Percentiles rank a stretch among this genome's conserved stretches.
Evolutionary conservation across 2,797 vertebrate species (phyloP).

Genomic region (Loris lydekkerianus): DNA sequence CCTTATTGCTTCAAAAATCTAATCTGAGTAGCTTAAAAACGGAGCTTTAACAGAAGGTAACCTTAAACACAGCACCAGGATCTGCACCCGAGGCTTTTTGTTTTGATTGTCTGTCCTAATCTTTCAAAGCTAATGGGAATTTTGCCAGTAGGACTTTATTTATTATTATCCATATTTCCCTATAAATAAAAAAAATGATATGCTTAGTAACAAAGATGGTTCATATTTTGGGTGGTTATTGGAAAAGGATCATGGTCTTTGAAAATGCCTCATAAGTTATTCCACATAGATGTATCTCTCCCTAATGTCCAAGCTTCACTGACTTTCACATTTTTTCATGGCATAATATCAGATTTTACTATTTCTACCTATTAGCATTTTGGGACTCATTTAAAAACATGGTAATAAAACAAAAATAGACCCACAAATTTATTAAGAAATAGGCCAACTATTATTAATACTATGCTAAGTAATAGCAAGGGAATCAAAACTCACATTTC

Average conservation of each 20-base stretch:
- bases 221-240: not conserved
- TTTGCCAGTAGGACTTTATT: conserved; percentile 51
- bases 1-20: conserved; percentile 57
- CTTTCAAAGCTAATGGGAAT: conserved; percentile 63
- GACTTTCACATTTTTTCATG: conserved; percentile 10
- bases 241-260: not conserved
- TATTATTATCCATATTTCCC: conserved; percentile 32
- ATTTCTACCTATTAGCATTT: not conserved
- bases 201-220: conserved; percentile 30
- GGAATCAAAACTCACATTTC: not conserved
- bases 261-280: not conserved
- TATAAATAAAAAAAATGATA: conserved; percentile 20
- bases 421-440: not conserved
- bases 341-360: not conserved
- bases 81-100: not conserved
- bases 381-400: not conserved
- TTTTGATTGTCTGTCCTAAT: conserved; percentile 67
- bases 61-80: conserved; percentile 61
- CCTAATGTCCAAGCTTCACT: not conserved
- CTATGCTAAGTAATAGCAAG: not conserved
- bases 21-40: conserved; percentile 70
- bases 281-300: not conserved
- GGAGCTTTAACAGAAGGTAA: conserved; percentile 70
- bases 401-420: not conserved
- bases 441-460: not conserved